Evolutionary conservation across 2,888 invertebrate species (phyloP).

Genomic region (Sinopyrophorus schimmeli): DNA sequence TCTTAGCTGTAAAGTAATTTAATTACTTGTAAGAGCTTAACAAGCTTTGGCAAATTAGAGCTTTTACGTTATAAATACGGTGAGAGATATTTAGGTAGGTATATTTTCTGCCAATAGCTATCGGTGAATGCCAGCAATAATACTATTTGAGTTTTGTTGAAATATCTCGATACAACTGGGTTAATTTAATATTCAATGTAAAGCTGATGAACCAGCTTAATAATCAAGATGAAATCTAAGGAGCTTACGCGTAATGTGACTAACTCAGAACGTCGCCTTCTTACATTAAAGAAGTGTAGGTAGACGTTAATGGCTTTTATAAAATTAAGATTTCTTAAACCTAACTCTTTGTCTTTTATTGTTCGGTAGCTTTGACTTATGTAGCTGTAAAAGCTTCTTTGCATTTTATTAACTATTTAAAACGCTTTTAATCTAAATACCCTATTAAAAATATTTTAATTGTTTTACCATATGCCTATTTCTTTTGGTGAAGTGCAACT

Average conservation of each 20-base stretch:
- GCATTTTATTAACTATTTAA: too few species aligned
- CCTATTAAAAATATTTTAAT: too few species aligned
- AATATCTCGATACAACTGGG: conserved; percentile 21
- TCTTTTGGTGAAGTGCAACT: too few species aligned
- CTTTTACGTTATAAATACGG: too few species aligned
- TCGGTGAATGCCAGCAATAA: conserved; percentile 5
- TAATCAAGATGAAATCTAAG: conserved; percentile 18
- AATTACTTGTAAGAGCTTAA: too few species aligned
- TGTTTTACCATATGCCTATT: too few species aligned
- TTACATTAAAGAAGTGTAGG: conserved; percentile 11
- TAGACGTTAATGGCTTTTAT: conserved; percentile 19
- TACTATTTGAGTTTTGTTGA: conserved; percentile 10
- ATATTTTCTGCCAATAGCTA: not conserved
- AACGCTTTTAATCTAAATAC: too few species aligned
- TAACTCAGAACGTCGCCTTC: conserved; percentile 9
- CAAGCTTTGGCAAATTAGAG: too few species aligned
- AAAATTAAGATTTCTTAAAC: conserved; percentile 17
- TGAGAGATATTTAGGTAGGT: not conserved
- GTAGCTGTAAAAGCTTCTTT: too few species aligned
- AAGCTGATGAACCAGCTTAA: conserved; percentile 23
- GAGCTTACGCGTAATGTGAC: conserved; percentile 17
- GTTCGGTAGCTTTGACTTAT: too few species aligned
- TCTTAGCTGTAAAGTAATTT: too few species aligned
- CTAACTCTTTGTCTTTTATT: too few species aligned
- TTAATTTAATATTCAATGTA: conserved; percentile 24